Evolutionary conservation across 2,797 vertebrate species (phyloP), one percentile per base, ranked within the genome.

Genomic region (Euthynnus affinis): DNA sequence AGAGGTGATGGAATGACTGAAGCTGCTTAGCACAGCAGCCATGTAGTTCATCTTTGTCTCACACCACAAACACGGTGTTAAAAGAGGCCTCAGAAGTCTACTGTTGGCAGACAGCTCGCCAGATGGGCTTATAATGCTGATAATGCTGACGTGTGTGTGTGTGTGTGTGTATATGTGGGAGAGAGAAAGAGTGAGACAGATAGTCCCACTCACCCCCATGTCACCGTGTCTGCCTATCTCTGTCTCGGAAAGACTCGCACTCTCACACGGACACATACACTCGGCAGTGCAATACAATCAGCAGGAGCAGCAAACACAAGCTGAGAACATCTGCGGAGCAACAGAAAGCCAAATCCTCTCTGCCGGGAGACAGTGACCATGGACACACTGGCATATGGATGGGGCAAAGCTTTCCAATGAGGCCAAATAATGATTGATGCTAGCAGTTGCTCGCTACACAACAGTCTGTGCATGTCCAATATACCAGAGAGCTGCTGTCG

Each of bases 341-440:
- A 51, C 76, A 51, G 55, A 80, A 66, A 89, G 85, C 83, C 89
- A 90, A 93, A 80, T 85, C 74, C 61, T 60, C 64, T 83, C 91
- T 75, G 3, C 75, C 73, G 88, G 89, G 94, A 93, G 78, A 89
- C 66, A 29, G 72, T 89, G 91, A 88, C 93, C 92, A 89, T 74
- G 83, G 88, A 81, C 78, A 81, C 72, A 59, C 59, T 57, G 81
- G 79, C 92, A 93, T 93, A 94, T 91, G 94, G 91, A 88, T 25
- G 80, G 87, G 85, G 85, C 80, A 85, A 58, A 64, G 84, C 83
- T 86, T 80, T 90, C 82, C 88, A 92, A 85, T 40, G 20, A 87
- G 83, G 88, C 88, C 91, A 93, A 92, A 91, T 88, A 89, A 88
- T 93, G 93, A 94, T 93, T 92, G 91, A 95, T 94, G 88, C 72